Evolutionary conservation across 1,140 invertebrate species (phyloP), one percentile per base, ranked within the genome.

Genomic region (Megathymus violae): DNA sequence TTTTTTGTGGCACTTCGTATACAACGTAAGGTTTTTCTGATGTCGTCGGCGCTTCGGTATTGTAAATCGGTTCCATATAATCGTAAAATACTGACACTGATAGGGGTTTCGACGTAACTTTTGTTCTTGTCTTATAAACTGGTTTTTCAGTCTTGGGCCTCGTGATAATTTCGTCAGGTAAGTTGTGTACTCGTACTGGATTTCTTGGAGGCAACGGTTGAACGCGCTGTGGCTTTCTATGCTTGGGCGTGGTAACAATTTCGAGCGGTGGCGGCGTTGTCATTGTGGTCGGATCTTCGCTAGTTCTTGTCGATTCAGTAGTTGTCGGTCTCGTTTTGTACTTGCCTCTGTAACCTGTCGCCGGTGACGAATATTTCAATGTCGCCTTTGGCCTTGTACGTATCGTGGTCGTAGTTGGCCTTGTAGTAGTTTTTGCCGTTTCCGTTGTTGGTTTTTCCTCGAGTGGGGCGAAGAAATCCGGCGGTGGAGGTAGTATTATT

Each of bases 401-500:
- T 59, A 77, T 52, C 54, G 69, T 69, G 14, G 72, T 78, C 1
- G 89, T 67, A 3, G 78, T 40, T 1, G 92, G 80, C 48, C 82
- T 82, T 34, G 78, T 60, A 11, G 87, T 90, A 1, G 91, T 92
- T 50, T 64, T 80, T 0, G 82, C 75, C 22, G 82, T 64, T 69
- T 90, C 91, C 7, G 81, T 84, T 4, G 78, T 78, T 17, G 79
- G 74, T 71, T 77, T 87, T 59, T 91, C 79, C 68, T 95, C 94
- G 9, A 95, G 84, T 2, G 93, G 92, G 0, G 94, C 94, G 74
- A 97, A 97, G 84, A 97, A 97, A 78, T 97, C 94, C 0, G 96
- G 96, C 0, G 97, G 97, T 0, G 97, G 97, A 2, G 97, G 96
- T 25, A 97, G 85, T 10, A 97, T 95, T 43, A 97, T 96, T 14